Evolutionary conservation across 1,140 invertebrate species (phyloP).

Genomic region (Hypsibius dujardini): DNA sequence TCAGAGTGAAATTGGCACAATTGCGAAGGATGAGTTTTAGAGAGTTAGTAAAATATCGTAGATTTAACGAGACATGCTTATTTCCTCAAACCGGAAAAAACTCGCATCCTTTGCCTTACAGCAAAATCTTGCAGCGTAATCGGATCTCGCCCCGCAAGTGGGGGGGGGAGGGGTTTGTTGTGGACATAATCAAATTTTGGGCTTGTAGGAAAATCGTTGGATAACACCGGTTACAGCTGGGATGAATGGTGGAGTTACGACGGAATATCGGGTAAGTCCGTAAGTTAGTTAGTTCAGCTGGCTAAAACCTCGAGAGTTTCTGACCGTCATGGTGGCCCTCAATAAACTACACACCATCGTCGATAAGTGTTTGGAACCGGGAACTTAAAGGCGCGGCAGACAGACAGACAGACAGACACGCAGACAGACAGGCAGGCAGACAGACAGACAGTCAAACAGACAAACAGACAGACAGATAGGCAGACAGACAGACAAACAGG

Average conservation of each 20-base stretch:
- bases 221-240: neutral
- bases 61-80: neutral
- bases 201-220: neutral
- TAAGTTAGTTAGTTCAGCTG: too few species aligned
- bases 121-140: neutral
- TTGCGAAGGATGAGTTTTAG: too few species aligned
- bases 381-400: neutral
- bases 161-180: too few species aligned
- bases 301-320: too few species aligned
- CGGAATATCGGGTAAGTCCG: slow-evolving; percentile 12
- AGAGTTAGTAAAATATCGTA: too few species aligned
- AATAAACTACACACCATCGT: neutral
- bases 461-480: too few species aligned
- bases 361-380: neutral
- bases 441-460: neutral
- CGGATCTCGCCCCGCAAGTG: neutral
- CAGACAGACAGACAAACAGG: too few species aligned
- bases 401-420: neutral
- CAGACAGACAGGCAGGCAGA: neutral
- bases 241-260: slow-evolving; percentile 14
- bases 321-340: neutral
- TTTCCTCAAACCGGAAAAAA: neutral
- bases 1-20: too few species aligned
- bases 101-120: neutral
- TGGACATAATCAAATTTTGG: too few species aligned